These are phyloP conservation scores for Anadara kagoshimensis DNA, from an alignment of 1,140 invertebrate species.

Conservation along the genomic window DNA sequence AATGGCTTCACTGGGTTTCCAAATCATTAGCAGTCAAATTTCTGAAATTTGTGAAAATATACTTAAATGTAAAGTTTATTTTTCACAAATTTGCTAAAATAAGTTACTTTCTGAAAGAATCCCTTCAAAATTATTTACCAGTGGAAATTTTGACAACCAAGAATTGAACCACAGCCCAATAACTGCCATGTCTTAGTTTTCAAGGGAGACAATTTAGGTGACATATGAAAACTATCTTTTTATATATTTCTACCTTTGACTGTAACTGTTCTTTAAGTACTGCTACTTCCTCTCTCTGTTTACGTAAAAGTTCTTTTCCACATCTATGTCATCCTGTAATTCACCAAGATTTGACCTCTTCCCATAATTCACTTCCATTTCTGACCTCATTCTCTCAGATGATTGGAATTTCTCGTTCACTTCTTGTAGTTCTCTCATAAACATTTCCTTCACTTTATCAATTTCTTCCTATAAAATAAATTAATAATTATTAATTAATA, in stretches of 20 bases:
- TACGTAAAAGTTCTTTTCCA: constrained; percentile 57
- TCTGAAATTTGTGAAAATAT: too few species aligned
- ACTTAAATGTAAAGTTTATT: too few species aligned
- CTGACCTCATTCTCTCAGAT: constrained; percentile 52
- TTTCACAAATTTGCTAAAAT: too few species aligned
- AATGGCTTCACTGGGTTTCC: too few species aligned
- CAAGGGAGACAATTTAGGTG: too few species aligned
- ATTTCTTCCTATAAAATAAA: constrained; percentile 51
- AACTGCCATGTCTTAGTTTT: too few species aligned
- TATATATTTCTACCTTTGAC: constrained; percentile 48
- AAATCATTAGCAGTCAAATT: too few species aligned
- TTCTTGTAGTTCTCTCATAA: constrained; percentile 62
- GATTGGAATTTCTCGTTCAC: constrained; percentile 61
- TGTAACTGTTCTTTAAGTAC: constrained; percentile 62
- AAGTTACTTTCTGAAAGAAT: too few species aligned
- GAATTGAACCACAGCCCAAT: too few species aligned
- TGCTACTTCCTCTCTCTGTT: constrained; percentile 64
- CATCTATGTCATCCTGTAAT: constrained; percentile 61
- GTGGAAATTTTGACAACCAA: too few species aligned
- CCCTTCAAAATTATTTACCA: too few species aligned
- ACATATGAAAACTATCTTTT: too few species aligned
- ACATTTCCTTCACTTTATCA: constrained; percentile 63
- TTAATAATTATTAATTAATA: not conserved
- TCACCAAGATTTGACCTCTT: constrained; percentile 65
- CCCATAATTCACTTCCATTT: constrained; percentile 32